Evolutionary conservation across 2,888 invertebrate species (phyloP), one percentile per base, ranked within the genome.

Genomic region (Hetaerina titia): DNA sequence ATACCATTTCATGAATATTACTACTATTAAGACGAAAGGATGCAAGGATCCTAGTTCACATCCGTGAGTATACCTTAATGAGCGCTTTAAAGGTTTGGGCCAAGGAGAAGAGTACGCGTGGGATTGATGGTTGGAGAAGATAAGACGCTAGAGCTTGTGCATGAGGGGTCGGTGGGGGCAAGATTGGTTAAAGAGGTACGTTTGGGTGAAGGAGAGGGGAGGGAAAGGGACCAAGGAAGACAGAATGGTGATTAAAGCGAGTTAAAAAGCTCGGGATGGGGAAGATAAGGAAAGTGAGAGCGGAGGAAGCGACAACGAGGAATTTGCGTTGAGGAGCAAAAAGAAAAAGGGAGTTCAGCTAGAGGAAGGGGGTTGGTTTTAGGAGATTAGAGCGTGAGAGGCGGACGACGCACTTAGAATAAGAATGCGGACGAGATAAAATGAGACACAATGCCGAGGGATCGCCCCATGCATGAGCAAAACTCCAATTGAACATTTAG

Each of bases 361-460:
- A 69, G 22, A 31, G 31, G 15, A 15, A 81, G 13, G 45, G 15
- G 81, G 81, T 81, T 31, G 31, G 81, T 25, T 81, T 81, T 81
- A 81, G 81, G n/a, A 81, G 31, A 81, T 81, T 81, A 81, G 25
- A 13, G 25, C 31, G 11, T 0, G 81, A 25, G 25, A 81, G 74
- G 31, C 74, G 25, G 74, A 22, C 25, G 74, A 81, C 81, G 81
- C 81, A 81, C 81, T 81, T 81, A 31, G 81, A 81, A 81, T 81
- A 81, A 81, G 81, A 81, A 81, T 31, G 81, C 15, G 81, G 25
- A 8, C 81, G 15, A 81, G 31, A 81, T 81, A 81, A 81, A 81
- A 13, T 25, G 31, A 81, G 31, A 81, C 31, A 81, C 81, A 81
- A 81, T 31, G 81, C 8, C 25, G 31, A 31, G 25, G 81, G 25